Base-by-base conservation (phyloP, 2,113 vertebrate species). In the Alosa alosa region DNA sequence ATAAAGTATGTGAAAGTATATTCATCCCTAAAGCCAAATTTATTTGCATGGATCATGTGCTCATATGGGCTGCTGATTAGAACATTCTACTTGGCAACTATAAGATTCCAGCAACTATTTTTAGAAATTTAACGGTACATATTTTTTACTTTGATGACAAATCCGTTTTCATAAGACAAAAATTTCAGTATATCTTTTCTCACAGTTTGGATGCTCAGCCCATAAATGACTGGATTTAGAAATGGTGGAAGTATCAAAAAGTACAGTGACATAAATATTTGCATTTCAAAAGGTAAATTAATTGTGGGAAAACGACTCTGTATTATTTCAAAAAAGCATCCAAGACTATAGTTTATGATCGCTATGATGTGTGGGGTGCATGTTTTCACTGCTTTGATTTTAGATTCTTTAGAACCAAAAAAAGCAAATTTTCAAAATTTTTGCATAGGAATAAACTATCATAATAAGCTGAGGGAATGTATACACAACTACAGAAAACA, bases 201-300 rank as follows among this genome's bases (percentile, higher is more conserved):
- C 18, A 92, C 86, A 4, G 57, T 0, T 4, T 87, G 55, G 49
- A 90, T 83, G 81, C 90, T 91, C 11, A 93, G 20, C 18, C 93
- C 92, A 39, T 93, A 93, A 41, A 92, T 92, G 0, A 6, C 44
- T 68, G 92, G 91, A 87, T 94, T 93, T 4, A 94, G 72, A 84
- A 92, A 75, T 5, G 92, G 88, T 18, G 93, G 91, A n/a, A 91
- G 90, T 83, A 94, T 92, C 64, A 93, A 44, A 86, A 92, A 92
- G 89, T 92, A 93, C 17, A 94, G 10, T 7, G 93, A 92, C 87
- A 94, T 83, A 83, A 94, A 91, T 47, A 90, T 36, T 47, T 88
- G 89, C 1, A 75, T 82, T 50, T 83, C 82, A n/a, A 90, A 90
- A 22, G 90, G 45, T 6, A 92, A 25, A 86, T 88, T 45, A 8